Evolutionary conservation across 92 coral and sea anemone species (phyloP).

Genomic region (Desmophyllum pertusum): DNA sequence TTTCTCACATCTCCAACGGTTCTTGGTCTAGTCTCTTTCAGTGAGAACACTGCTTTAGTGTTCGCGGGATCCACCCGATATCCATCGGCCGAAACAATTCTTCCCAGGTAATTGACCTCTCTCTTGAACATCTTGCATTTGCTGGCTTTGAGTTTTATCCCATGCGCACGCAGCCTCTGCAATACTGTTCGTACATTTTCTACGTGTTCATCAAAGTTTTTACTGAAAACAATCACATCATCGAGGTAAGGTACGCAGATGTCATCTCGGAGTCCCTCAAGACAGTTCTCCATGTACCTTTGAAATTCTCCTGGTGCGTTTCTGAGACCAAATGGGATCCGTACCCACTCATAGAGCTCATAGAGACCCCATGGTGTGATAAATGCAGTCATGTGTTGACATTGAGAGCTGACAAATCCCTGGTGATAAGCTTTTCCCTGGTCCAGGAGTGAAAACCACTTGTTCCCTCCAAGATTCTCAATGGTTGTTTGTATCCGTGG

Average conservation of each 20-base stretch:
- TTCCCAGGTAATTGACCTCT: conserved; percentile 35
- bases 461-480: conserved; percentile 53
- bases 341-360: conserved; percentile 57
- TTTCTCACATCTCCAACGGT: conserved; percentile 42
- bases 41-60: conserved; percentile 11
- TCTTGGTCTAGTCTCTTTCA: conserved; percentile 19
- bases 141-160: conserved; percentile 54
- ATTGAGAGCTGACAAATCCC: conserved; percentile 43
- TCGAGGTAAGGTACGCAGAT: conserved; percentile 63
- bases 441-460: conserved; percentile 55
- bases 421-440: conserved; percentile 61
- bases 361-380: conserved; percentile 63
- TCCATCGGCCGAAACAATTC: conserved; percentile 33
- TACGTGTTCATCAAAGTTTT: conserved; percentile 52
- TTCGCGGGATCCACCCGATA: conserved; percentile 50
- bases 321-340: conserved; percentile 54
- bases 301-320: conserved; percentile 58
- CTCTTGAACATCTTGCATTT: conserved; percentile 60
- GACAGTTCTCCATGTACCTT: conserved; percentile 53
- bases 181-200: conserved; percentile 62
- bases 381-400: conserved; percentile 52
- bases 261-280: conserved; percentile 48
- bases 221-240: conserved; percentile 50
- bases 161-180: conserved; percentile 44
- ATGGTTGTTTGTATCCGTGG: conserved; percentile 52